A percentile compares a stretch with the other conserved stretches of the same genome.
phyloP scores from a whole-genome alignment of 2,888 invertebrate genomes.

The Malacosoma neustria region DNA sequence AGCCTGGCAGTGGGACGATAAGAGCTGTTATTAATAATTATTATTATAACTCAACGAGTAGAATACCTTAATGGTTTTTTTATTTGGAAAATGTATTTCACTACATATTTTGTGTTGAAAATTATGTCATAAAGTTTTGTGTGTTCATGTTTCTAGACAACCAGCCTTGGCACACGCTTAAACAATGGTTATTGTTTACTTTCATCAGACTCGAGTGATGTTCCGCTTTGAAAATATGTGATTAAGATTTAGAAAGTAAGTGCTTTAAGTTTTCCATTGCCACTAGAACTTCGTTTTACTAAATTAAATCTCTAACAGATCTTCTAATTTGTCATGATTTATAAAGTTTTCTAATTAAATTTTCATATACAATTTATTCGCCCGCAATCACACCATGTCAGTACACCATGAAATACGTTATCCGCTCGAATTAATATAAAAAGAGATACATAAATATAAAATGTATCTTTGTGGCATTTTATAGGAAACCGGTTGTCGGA shows the following conservation, averaged over 20 bases:
- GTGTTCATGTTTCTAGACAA: no score
- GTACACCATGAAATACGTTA: conserved; percentile 10
- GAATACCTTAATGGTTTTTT: no score
- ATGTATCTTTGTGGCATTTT: conserved; percentile 17
- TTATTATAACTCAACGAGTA: no score
- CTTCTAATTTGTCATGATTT: no score
- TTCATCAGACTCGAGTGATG: conserved; percentile 29
- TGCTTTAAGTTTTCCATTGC: conserved; percentile 11
- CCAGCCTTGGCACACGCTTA: no score
- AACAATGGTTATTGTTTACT: conserved; percentile 35
- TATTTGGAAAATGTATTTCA: no score
- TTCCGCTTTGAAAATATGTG: conserved; percentile 24
- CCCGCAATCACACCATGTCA: conserved; percentile 6
- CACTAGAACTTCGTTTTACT: conserved; percentile 2
- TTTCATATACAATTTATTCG: conserved; percentile 7
- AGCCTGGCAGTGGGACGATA: no score
- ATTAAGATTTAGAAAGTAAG: conserved; percentile 18
- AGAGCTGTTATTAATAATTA: no score
- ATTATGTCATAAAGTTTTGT: no score
- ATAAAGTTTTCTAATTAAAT: neutral
- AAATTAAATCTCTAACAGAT: no score
- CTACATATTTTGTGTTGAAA: no score
- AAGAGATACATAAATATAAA: conserved; percentile 14
- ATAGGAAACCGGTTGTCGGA: conserved; percentile 27
- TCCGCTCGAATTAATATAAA: conserved; percentile 19